Evolutionary conservation across 2,888 invertebrate genomes (phyloP).

Genomic region (Xylota sylvarum): DNA sequence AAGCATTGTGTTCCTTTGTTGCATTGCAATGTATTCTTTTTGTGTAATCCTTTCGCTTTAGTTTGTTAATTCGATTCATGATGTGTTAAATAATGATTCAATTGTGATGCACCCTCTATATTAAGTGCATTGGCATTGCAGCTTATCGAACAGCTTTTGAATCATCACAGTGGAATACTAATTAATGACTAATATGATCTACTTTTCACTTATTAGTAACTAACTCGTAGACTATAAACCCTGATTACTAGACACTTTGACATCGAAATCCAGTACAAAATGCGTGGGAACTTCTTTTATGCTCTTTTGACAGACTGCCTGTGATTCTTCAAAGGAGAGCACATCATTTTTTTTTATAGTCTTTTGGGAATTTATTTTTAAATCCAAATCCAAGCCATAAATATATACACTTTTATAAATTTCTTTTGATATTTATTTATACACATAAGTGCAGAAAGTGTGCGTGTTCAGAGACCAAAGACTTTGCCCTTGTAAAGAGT

Average conservation of each 20-base stretch:
- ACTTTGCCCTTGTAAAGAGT: conserved; percentile 25
- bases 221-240: neutral
- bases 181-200: conserved; percentile 54
- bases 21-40: neutral
- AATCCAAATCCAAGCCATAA: conserved; percentile 1
- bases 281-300: conserved; percentile 49
- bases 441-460: conserved; percentile 9
- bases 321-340: conserved; percentile 48
- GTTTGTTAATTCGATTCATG: conserved; percentile 21
- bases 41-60: conserved; percentile 19
- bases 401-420: conserved; percentile 10
- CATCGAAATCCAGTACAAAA: conserved; percentile 9
- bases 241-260: conserved; percentile 26
- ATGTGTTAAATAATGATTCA: conserved; percentile 29
- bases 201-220: conserved; percentile 17
- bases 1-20: conserved; percentile 49
- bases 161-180: conserved; percentile 42
- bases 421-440: conserved; percentile 14
- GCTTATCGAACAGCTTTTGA: conserved; percentile 50
- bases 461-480: neutral
- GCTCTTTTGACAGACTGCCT: conserved; percentile 36
- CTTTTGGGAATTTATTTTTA: conserved; percentile 24
- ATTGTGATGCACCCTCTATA: neutral
- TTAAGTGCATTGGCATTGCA: neutral
- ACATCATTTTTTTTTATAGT: conserved; percentile 31